These are phyloP conservation scores for Spisula solida DNA, from an alignment of 2,888 invertebrate species.

Conservation along the genomic window DNA sequence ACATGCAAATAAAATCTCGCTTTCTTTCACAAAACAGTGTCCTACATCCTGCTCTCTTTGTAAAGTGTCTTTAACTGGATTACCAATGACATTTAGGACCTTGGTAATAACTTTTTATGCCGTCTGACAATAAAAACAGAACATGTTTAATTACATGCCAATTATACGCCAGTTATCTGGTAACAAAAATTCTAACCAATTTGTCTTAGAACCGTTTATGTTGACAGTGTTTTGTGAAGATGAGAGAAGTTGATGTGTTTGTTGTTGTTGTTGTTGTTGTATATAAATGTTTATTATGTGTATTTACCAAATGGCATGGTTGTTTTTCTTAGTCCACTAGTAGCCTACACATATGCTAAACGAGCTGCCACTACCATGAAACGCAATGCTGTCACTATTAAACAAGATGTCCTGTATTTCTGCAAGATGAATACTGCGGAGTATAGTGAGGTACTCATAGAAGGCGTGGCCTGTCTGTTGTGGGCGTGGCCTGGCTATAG, in stretches of 20 bases:
- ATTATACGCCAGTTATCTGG: too few species aligned
- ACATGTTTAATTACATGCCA: too few species aligned
- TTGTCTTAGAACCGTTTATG: too few species aligned
- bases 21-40: not conserved
- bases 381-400: constrained; percentile 83
- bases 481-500: not conserved
- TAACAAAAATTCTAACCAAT: too few species aligned
- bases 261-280: not conserved
- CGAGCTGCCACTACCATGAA: constrained; percentile 88
- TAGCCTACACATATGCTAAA: constrained; percentile 74
- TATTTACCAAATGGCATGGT: constrained; percentile 30
- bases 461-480: constrained; percentile 9
- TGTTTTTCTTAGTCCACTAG: constrained; percentile 62
- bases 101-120: too few species aligned
- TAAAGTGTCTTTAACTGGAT: too few species aligned
- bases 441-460: constrained; percentile 83
- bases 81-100: too few species aligned
- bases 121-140: too few species aligned
- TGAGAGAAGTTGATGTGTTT: not conserved
- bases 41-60: not conserved
- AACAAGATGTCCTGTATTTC: constrained; percentile 86
- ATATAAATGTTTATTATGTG: not conserved
- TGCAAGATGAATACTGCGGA: constrained; percentile 83
- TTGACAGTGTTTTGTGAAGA: constrained; percentile 1
- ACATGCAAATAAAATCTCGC: not conserved